Evolutionary conservation across 1,140 invertebrate genomes (phyloP).

Genomic region (Trypoxylus dichotomus): DNA sequence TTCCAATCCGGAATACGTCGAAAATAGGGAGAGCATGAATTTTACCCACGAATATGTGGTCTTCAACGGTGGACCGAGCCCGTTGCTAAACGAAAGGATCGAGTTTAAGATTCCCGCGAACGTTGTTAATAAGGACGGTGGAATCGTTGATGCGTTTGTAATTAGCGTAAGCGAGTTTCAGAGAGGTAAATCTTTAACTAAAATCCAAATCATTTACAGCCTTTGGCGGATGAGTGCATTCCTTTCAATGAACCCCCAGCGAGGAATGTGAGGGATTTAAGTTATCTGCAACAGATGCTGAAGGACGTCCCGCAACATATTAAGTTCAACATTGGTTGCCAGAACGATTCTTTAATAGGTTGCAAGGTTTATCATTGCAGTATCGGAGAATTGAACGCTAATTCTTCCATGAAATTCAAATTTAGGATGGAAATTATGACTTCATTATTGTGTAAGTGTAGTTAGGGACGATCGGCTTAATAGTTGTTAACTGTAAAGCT

Average conservation of each 20-base stretch:
- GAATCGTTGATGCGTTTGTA: neutral
- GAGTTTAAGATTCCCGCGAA: neutral
- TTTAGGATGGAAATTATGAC: neutral
- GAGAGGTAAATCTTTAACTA: neutral
- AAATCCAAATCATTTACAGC: neutral
- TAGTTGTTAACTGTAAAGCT: neutral
- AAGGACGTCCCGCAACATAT: neutral
- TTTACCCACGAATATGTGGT: conserved; percentile 15
- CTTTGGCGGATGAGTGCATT: neutral
- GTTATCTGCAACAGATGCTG: neutral
- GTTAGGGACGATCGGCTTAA: neutral
- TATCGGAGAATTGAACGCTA: neutral
- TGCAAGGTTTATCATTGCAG: neutral
- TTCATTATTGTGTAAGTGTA: neutral
- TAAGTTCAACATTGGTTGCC: neutral
- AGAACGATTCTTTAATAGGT: neutral
- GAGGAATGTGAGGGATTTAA: neutral
- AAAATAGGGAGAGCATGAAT: neutral
- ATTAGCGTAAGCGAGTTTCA: neutral
- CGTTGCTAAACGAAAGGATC: neutral
- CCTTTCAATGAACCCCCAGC: neutral
- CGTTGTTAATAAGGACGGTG: neutral
- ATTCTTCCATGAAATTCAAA: neutral
- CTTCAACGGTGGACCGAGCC: conserved; percentile 9
- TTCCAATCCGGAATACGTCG: neutral